Evolutionary conservation across 2,113 vertebrate species (phyloP), one percentile per base, ranked within the genome.

Genomic region (Neolamprologus cancellatus): DNA sequence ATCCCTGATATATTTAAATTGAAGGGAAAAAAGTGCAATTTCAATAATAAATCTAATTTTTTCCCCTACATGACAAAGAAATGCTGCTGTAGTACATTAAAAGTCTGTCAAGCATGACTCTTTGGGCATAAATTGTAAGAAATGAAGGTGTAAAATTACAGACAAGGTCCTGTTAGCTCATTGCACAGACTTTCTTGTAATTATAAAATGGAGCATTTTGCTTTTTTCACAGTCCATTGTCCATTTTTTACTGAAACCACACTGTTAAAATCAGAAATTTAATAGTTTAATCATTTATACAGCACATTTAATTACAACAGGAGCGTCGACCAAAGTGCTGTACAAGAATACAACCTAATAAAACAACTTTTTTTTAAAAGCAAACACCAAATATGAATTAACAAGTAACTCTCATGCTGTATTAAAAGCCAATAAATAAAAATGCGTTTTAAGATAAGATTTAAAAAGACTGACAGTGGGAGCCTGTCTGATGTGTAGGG

Each of bases 181-280:
- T 61, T 12, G 59, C 59, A 12, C 30, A 64, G 0, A 64, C 30
- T n/a, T 64, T 34, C 17, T 4, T 64, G 17, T 34, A 34, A 64
- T 64, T 64, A 64, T n/a, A n/a, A 34, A 34, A 12, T n/a, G 30
- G 30, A 61, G 0, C 17, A n/a, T 34, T 34, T 34, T 64, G 5
- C 0, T 2, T n/a, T 64, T 34, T 64, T 34, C 5, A 61, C 9
- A 64, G 17, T 12, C 9, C 59, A n/a, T 64, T 64, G 17, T 4
- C 4, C 17, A 3, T 12, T 34, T 61, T 11, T 34, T 3, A 34
- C 30, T 64, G 1, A 64, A 34, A 34, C 30, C 10, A 64, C 30
- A 34, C 9, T 34, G 17, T 34, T 7, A 34, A 34, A 34, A 61
- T 57, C 14, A 44, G 41, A 44, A 44, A 44, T 32, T 7, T 32